Base-by-base conservation (phyloP, 2,113 vertebrate genomes). In the Mormoops blainvillei region DNA sequence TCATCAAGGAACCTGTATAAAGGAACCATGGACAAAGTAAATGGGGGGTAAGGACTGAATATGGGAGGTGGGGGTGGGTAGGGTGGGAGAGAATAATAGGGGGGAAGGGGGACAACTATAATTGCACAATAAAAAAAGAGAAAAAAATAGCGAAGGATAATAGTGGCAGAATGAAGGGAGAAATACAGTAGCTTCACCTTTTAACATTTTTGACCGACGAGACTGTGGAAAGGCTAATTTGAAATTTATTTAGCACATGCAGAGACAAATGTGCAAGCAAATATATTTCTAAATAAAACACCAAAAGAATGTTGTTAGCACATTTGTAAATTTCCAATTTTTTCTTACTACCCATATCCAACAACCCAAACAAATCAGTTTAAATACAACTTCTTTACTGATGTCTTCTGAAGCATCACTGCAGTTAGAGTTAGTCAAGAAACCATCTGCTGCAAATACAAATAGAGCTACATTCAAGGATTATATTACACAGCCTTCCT, bases 361-460 rank as follows among this genome's bases (percentile, higher is more conserved):
- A 97, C 92, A 94, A 97, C 96, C 89, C 91, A 98, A 96, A 98
- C 97, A 98, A 98, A 98, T 98, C 98, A 82, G 97, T 98, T 97
- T 97, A 94, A 98, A 93, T 48, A 90, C 87, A 97, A 96, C 87
- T 97, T 98, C 92, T 98, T 97, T 95, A 87, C 97, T 98, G 95
- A 97, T 98, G 98, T 93, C 97, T 97, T 97, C 95, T 96, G 95
- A 97, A 98, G 96, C 97, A 98, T 94, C 80, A 87, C 94, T 97
- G 94, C 94, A 98, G 97, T 98, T 87, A 97, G 97, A 97, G 96
- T 36, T 61, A 98, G 98, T 97, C 97, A 98, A 97, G 97, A 92
- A 93, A 95, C 99, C 99, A 99, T 99, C 98, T 99, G 99, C 97
- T 98, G 81, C 95, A 97, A 98, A 96, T 22, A 97, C 97, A 98